Evolutionary conservation across 2,113 vertebrate genomes (phyloP).

Genomic region (Oxyura jamaicensis): DNA sequence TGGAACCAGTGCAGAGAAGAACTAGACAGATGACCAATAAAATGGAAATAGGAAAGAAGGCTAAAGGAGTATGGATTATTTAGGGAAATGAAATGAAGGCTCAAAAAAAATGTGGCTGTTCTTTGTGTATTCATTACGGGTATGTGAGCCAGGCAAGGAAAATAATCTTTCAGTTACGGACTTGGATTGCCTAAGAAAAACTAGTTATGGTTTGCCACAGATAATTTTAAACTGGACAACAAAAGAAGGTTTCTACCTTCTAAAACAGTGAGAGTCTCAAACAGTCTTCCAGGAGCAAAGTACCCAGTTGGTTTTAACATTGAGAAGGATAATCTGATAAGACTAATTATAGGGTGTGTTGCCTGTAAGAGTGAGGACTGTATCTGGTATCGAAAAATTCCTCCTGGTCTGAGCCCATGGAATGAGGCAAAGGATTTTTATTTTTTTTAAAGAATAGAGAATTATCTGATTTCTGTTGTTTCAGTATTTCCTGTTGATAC

Average conservation of each 20-base stretch:
- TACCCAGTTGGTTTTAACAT: background rate
- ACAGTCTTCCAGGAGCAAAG: background rate
- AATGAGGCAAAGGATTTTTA: background rate
- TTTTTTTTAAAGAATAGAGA: background rate
- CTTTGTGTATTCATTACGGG: background rate
- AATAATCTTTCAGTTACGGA: background rate
- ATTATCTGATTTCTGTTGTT: background rate
- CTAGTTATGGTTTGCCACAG: background rate
- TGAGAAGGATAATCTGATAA: background rate
- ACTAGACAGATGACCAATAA: background rate
- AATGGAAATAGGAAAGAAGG: background rate
- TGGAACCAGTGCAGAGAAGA: background rate
- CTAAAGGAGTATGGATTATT: background rate
- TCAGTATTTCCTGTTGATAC: background rate
- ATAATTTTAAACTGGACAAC: background rate
- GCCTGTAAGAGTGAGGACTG: background rate
- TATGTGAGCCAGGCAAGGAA: background rate
- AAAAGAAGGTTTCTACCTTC: background rate
- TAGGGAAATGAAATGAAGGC: background rate
- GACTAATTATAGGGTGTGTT: background rate
- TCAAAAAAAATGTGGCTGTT: background rate
- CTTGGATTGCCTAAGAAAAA: background rate
- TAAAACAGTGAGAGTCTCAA: background rate
- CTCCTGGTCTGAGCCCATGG: too few species aligned
- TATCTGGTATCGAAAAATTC: background rate